Evolutionary conservation across 2,113 vertebrate species (phyloP).

Genomic region (Emydocephalus ijimae): DNA sequence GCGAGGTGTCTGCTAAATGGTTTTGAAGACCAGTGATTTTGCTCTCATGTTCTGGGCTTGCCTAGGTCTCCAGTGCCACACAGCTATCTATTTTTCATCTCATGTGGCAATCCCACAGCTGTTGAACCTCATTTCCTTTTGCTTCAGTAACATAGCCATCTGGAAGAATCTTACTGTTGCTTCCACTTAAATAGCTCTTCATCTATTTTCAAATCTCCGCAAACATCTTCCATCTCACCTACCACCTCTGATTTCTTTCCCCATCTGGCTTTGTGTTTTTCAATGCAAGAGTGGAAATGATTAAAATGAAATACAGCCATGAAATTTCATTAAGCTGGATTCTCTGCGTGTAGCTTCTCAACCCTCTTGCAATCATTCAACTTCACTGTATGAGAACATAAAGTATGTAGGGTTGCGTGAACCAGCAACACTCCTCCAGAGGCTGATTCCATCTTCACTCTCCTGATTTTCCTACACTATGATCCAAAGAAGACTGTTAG

Average conservation of each 20-base stretch:
- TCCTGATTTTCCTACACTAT: neutral
- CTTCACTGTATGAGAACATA: neutral
- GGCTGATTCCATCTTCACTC: neutral
- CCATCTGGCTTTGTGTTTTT: conserved; percentile 15
- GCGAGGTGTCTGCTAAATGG: neutral
- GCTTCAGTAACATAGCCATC: conserved; percentile 11
- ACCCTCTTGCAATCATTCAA: neutral
- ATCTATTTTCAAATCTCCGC: conserved; percentile 27
- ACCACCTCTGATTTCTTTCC: conserved; percentile 10
- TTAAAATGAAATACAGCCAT: conserved; percentile 2
- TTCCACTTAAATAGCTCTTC: conserved; percentile 38
- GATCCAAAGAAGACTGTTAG: neutral
- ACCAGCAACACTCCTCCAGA: neutral
- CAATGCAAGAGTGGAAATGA: neutral
- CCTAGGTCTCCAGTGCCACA: neutral
- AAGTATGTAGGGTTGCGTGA: neutral
- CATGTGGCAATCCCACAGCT: conserved; percentile 31
- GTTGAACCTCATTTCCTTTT: conserved; percentile 3
- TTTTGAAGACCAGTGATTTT: conserved; percentile 1
- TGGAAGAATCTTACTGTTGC: conserved; percentile 12
- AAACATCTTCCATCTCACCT: conserved; percentile 10
- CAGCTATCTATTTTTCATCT: conserved; percentile 15
- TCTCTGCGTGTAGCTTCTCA: neutral
- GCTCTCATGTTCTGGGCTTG: neutral
- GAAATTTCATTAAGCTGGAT: neutral